Conservation (phyloP, 2,113 vertebrate species). For the Nothocercus nigrocapillus region DNA sequence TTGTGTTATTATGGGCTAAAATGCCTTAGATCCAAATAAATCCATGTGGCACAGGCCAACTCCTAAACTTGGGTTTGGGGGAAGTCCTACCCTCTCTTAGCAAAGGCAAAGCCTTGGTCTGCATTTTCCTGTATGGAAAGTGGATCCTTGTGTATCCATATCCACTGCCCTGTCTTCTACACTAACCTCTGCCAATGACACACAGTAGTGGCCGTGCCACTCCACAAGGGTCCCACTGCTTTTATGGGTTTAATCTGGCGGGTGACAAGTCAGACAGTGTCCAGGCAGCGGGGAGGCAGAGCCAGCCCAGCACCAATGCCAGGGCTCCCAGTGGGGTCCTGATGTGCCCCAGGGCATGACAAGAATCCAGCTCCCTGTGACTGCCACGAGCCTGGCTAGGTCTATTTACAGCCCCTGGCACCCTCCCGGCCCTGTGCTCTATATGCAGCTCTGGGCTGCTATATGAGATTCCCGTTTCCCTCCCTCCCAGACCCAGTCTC, state of each 20-base stretch:
- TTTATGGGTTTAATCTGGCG: accelerated
- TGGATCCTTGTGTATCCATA: background rate
- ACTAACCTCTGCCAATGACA: background rate
- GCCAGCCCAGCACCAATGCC: accelerated
- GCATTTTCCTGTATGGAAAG: background rate
- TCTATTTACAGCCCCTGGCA: constrained; percentile 59
- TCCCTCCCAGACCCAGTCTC: background rate
- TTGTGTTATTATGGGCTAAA: background rate
- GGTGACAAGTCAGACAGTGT: background rate
- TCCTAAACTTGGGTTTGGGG: background rate
- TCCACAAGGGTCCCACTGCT: background rate
- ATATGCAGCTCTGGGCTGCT: background rate
- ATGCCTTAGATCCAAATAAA: background rate
- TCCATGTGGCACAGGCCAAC: background rate
- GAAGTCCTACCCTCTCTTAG: background rate
- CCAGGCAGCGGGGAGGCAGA: accelerated
- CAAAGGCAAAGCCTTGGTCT: background rate
- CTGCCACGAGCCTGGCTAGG: background rate
- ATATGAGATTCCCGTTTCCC: background rate
- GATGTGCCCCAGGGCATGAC: constrained; percentile 7
- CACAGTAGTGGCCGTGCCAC: background rate
- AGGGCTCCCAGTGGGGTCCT: background rate
- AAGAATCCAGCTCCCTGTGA: background rate
- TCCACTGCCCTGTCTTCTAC: background rate
- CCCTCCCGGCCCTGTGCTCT: background rate